Evolutionary conservation across 2,797 vertebrate species (phyloP).

Genomic region (Eulemur mongoz): DNA sequence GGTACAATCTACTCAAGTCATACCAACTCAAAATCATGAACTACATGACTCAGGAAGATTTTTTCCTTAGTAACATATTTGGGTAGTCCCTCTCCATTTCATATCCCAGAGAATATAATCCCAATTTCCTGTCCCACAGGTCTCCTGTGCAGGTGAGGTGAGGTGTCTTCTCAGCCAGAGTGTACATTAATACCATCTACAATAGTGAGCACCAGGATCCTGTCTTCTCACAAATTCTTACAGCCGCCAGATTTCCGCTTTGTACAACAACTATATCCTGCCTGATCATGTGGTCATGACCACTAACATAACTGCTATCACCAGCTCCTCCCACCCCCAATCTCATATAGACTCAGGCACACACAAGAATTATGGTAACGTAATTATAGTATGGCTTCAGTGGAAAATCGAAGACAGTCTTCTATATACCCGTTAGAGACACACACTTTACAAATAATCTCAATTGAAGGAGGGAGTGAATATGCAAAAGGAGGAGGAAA

Average conservation of each 20-base stretch:
- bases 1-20: background rate
- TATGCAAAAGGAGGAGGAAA: background rate
- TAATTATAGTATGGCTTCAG: background rate
- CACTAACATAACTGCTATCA: fast-evolving
- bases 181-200: background rate
- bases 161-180: background rate
- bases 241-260: background rate
- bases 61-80: background rate
- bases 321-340: background rate
- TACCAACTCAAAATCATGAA: background rate
- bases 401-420: background rate
- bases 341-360: background rate
- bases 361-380: background rate
- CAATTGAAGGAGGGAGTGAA: background rate
- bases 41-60: background rate
- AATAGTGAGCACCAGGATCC: background rate
- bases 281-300: background rate
- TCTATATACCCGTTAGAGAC: background rate
- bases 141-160: background rate
- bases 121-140: background rate
- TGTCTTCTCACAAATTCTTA: background rate
- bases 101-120: background rate
- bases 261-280: background rate
- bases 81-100: background rate
- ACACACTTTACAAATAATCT: background rate